Base-by-base conservation (phyloP, 2,888 invertebrate species). In the Ypsolopha sequella region DNA sequence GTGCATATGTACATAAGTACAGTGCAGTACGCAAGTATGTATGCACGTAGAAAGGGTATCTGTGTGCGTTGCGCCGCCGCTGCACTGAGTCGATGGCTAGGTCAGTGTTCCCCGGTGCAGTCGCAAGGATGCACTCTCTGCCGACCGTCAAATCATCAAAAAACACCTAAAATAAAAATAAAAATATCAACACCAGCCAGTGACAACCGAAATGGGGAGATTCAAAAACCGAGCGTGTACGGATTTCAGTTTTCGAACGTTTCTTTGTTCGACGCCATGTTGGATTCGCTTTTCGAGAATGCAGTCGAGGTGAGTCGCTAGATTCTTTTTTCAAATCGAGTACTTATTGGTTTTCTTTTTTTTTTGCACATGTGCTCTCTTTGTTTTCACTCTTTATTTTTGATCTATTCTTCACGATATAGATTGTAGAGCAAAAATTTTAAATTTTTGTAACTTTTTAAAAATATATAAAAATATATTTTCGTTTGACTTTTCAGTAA, bases 231-330 rank as follows among this genome's bases (percentile, higher is more conserved):
- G 59, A 24, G 24, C 24, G 24, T 58, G 61, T 39, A 58, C 58
- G 55, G 51, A 58, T 52, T 51, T 36, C 58, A 60, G 61, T 58
- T 58, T 65, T 59, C 53, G 53, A 54, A 44, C 41, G 53, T 44
- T 61, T 60, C 71, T 73, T 73, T 73, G 67, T 70, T 57, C 58
- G 58, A 59, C 60, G 75, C 75, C 76, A 76, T 76, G 49, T 75
- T 73, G 70, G 65, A 62, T 64, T 54, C 58, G 60, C 34, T 63
- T 59, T 56, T 56, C 55, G 57, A 56, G 60, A 55, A 58, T 58
- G 56, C 58, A 55, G 52, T 54, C 57, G 52, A 53, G 71, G 76
- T 75, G 63, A 71, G 73, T 73, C 13, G 24, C 24, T 24, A 24
- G 24, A 24, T 24, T 24, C 24, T 24, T 24, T 24, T 24, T 24